A percentile compares a stretch with the other conserved stretches of the same genome.
Evolutionary conservation across 2,888 invertebrate genomes (phyloP).

Genomic region (Diachrysia chrysitis): DNA sequence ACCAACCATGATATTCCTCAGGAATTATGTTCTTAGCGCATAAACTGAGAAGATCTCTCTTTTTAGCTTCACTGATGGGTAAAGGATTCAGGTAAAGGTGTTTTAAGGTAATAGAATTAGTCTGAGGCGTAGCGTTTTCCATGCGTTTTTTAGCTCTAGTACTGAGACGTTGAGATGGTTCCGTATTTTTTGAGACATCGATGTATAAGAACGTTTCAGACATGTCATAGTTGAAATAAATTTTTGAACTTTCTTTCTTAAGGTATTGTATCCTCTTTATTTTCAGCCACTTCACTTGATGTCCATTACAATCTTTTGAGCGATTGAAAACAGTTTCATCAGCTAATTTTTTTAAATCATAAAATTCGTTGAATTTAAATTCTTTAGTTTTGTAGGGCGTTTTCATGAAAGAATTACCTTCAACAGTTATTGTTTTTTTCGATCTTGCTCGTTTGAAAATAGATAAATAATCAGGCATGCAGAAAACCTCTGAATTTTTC

Average conservation of each 20-base stretch:
- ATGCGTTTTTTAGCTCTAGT: background rate
- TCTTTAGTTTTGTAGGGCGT: slow-evolving; percentile 21
- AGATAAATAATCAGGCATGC: slow-evolving; percentile 7
- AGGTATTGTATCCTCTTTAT: slow-evolving; percentile 20
- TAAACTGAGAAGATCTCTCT: background rate
- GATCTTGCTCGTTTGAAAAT: slow-evolving; percentile 14
- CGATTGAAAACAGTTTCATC: slow-evolving; percentile 12
- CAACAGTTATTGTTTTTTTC: slow-evolving; percentile 13
- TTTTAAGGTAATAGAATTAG: background rate
- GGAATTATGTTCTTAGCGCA: background rate
- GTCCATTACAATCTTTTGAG: slow-evolving; percentile 2
- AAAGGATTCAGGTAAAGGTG: background rate
- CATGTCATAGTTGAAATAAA: slow-evolving; percentile 24
- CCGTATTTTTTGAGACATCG: background rate
- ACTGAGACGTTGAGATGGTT: background rate
- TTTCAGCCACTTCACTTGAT: slow-evolving; percentile 35
- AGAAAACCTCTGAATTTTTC: slow-evolving; percentile 8
- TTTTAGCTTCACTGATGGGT: background rate
- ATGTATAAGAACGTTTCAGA: slow-evolving; percentile 6
- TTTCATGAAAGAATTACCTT: slow-evolving; percentile 2
- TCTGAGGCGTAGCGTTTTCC: background rate
- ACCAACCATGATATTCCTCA: background rate
- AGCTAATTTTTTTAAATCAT: slow-evolving; percentile 22
- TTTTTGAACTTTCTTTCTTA: slow-evolving; percentile 10
- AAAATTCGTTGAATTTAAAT: slow-evolving; percentile 25